Evolutionary conservation across 2,888 invertebrate species (phyloP).

Genomic region (Harmothoe impar): DNA sequence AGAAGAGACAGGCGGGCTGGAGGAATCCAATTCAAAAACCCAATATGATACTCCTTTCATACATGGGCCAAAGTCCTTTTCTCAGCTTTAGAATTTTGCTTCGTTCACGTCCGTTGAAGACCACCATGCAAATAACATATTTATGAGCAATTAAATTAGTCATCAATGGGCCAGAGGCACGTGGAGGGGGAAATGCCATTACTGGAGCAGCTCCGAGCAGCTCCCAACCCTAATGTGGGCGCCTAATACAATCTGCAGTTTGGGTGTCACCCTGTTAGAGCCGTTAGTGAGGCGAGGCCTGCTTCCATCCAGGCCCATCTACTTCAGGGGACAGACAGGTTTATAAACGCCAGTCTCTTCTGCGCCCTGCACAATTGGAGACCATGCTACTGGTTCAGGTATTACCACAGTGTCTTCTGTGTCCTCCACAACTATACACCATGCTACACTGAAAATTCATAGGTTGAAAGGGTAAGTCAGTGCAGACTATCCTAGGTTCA

Average conservation of each 20-base stretch:
- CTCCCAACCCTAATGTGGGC: neutral
- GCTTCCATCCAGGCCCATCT: neutral
- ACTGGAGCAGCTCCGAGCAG: conserved; percentile 35
- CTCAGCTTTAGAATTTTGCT: neutral
- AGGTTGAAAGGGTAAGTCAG: no score
- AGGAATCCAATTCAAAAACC: neutral
- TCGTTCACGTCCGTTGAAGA: conserved; percentile 25
- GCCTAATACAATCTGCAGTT: conserved; percentile 42
- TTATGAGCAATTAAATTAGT: conserved; percentile 57
- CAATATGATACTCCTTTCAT: conserved; percentile 18
- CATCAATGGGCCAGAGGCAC: conserved; percentile 35
- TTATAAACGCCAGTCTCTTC: neutral
- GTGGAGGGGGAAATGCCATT: conserved; percentile 17
- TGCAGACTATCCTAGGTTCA: no score
- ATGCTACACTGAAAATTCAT: no score
- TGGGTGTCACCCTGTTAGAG: conserved; percentile 34
- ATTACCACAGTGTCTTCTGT: no score
- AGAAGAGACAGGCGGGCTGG: neutral
- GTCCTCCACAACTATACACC: no score
- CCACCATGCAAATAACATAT: conserved; percentile 44
- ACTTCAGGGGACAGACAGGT: neutral
- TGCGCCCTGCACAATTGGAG: neutral
- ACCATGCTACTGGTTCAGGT: no score
- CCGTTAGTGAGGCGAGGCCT: neutral
- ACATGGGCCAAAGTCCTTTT: neutral